Evolutionary conservation across 2,888 invertebrate genomes (phyloP), one percentile per base, ranked within the genome.

Genomic region (Oscheius sp.): DNA sequence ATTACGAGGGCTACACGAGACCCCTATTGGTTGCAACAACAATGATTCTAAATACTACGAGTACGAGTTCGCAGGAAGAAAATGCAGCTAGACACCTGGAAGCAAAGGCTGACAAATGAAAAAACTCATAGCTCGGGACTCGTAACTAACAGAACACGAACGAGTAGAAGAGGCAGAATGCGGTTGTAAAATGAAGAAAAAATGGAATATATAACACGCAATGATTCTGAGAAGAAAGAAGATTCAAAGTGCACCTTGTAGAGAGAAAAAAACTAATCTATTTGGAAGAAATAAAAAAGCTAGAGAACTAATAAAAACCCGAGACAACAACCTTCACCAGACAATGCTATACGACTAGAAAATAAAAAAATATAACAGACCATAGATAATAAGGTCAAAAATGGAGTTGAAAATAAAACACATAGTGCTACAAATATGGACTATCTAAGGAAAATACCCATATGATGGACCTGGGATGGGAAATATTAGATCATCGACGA

Each of bases 281-380:
- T 35, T 6, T 6, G 35, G 35, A 35, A 27, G 29, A 58, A 23
- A n/a, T n/a, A 58, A 27, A 3, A 27, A 27, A 29, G 25, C 58
- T 58, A 35, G 58, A 58, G 35, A 1, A 58, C 27, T 58, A 58
- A n/a, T n/a, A n/a, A 29, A 27, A 58, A 27, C 58, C 58, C 29
- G 35, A 29, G n/a, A 29, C n/a, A 58, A 29, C 7, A 58, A 58
- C 58, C 58, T 25, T 58, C 58, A 58, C 58, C 58, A 58, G 25
- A 29, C n/a, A n/a, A 49, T 29, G 58, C 58, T 58, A 58, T n/a
- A 27, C n/a, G 58, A 58, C 58, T 58, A 58, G 58, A 58, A 35
- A 49, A 21, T 18, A 49, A 49, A n/a, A n/a, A n/a, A 49, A 49
- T 13, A 35, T 35, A 35, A 35, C 3, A 9, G 35, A 35, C 35